These are phyloP conservation scores for Thyatira batis DNA, from an alignment of 2,888 invertebrate genomes.

Conservation along the genomic window DNA sequence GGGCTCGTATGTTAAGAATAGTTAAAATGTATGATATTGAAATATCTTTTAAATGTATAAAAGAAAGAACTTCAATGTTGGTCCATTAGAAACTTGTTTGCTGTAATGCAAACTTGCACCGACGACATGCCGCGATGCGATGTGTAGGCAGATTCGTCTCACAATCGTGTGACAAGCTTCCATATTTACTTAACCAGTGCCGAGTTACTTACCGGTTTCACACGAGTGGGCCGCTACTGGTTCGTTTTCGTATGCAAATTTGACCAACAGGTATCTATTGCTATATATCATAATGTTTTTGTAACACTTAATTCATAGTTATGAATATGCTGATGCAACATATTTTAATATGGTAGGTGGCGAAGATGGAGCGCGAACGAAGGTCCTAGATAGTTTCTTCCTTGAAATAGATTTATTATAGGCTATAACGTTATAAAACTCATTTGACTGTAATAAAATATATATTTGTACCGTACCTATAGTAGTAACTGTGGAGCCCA, in stretches of 20 bases:
- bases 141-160: constrained; percentile 75
- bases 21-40: background rate
- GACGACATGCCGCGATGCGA: constrained; percentile 25
- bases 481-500: no score
- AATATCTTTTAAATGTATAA: background rate
- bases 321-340: constrained; percentile 5
- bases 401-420: constrained; percentile 3
- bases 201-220: constrained; percentile 74
- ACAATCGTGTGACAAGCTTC: constrained; percentile 72
- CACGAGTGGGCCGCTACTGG: constrained; percentile 71
- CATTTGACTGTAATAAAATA: no score
- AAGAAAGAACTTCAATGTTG: background rate
- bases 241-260: constrained; percentile 68
- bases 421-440: no score
- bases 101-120: constrained; percentile 11
- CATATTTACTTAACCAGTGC: constrained; percentile 75
- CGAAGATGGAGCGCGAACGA: constrained; percentile 1
- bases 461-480: no score
- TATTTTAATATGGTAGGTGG: constrained; percentile 4
- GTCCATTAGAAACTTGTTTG: constrained; percentile 4
- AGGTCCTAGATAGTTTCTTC: constrained; percentile 2
- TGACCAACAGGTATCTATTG: constrained; percentile 53
- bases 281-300: constrained; percentile 29
- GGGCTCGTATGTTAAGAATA: no score
- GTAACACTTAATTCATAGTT: constrained; percentile 6